A percentile compares a stretch with the other conserved stretches of the same genome.
phyloP scores from a whole-genome alignment of 1,140 invertebrate species.

The Cydia amplana region DNA sequence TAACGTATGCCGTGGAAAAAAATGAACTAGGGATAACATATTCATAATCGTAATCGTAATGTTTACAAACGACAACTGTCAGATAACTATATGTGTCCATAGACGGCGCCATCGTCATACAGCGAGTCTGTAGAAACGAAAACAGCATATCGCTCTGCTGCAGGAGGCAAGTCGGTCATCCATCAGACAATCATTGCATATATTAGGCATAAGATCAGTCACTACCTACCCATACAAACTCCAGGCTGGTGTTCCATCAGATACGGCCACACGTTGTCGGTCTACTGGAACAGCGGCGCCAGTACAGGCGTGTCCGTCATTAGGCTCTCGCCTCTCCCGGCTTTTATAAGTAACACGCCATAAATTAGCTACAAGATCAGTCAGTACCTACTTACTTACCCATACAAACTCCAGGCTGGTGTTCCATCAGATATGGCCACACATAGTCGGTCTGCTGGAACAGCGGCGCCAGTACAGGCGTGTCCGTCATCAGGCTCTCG shows the following conservation, averaged over 20 bases:
- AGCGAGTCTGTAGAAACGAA: too few species aligned
- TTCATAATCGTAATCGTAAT: too few species aligned
- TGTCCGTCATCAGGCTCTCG: conserved; percentile 83
- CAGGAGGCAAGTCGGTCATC: too few species aligned
- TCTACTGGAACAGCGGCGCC: conserved; percentile 85
- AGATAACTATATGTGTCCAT: too few species aligned
- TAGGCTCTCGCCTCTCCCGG: conserved; percentile 83
- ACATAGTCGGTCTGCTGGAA: conserved; percentile 85
- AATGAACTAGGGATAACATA: too few species aligned
- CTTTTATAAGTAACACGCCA: conserved; percentile 84
- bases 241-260: conserved; percentile 82
- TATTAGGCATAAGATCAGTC: too few species aligned
- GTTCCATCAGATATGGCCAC: conserved; percentile 88
- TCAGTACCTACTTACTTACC: conserved; percentile 52
- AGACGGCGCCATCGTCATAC: too few species aligned
- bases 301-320: conserved; percentile 86
- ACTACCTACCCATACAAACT: conserved; percentile 56
- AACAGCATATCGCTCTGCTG: too few species aligned
- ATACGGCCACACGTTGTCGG: conserved; percentile 88
- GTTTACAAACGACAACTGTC: too few species aligned
- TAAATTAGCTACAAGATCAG: too few species aligned
- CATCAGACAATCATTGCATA: too few species aligned
- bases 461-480: conserved; percentile 86
- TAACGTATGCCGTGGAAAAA: too few species aligned
- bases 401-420: conserved; percentile 69